phyloP scores from a whole-genome alignment of 2,888 invertebrate species.

The Drosophila hamatofila region DNA sequence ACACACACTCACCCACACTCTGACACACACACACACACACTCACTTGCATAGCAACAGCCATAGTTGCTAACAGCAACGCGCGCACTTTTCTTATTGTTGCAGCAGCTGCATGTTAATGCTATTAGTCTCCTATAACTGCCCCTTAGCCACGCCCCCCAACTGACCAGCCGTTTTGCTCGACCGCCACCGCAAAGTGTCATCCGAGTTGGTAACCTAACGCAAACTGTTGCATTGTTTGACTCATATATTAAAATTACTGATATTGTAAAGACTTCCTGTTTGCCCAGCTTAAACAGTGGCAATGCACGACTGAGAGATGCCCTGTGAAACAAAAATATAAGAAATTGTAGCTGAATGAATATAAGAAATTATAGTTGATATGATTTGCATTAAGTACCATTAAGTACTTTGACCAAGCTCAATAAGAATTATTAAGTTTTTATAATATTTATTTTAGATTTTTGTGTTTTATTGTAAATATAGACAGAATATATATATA shows the following conservation, averaged over 20 bases:
- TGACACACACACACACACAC: not conserved
- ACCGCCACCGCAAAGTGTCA: slow-evolving; percentile 30
- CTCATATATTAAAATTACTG: slow-evolving; percentile 38
- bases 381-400: too few species aligned
- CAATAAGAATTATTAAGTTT: too few species aligned
- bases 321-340: slow-evolving; percentile 1
- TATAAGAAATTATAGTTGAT: too few species aligned
- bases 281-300: not conserved
- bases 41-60: not conserved
- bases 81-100: slow-evolving; percentile 20
- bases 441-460: too few species aligned
- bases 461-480: too few species aligned
- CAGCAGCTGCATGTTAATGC: slow-evolving; percentile 55
- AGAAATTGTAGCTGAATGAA: too few species aligned
- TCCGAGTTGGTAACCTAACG: slow-evolving; percentile 2
- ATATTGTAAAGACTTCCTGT: slow-evolving; percentile 26
- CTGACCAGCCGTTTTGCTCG: slow-evolving; percentile 21
- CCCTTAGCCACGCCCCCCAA: slow-evolving; percentile 3
- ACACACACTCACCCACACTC: not conserved
- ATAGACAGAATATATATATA: too few species aligned
- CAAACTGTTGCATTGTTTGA: slow-evolving; percentile 40
- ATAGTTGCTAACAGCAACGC: not conserved
- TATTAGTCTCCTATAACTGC: not conserved
- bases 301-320: not conserved
- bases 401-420: too few species aligned